phyloP scores from a whole-genome alignment of 1,140 invertebrate species.

The Ditylenchus dipsaci region DNA sequence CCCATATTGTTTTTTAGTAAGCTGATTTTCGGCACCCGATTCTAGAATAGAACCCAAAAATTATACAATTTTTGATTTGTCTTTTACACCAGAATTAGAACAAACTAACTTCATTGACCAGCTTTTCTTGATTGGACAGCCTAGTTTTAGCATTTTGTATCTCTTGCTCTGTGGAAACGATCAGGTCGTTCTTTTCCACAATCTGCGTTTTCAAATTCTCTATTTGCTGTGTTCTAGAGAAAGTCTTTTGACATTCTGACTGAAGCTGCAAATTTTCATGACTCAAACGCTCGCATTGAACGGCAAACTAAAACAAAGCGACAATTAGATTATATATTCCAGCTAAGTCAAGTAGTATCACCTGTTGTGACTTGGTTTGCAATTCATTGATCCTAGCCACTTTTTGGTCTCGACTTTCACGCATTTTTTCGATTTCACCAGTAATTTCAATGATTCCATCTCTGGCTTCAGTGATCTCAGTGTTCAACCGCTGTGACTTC shows the following conservation, averaged over 20 bases:
- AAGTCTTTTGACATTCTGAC: conserved; percentile 34
- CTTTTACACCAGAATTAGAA: too few species aligned
- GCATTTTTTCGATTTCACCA: conserved; percentile 90
- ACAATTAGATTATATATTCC: neutral
- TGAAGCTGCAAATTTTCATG: conserved; percentile 46
- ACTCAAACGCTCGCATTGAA: conserved; percentile 42
- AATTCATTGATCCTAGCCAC: conserved; percentile 81
- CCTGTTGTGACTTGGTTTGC: conserved; percentile 65
- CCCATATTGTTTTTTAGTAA: too few species aligned
- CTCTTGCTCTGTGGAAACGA: conserved; percentile 23
- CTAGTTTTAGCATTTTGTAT: conserved; percentile 9
- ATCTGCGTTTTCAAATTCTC: conserved; percentile 27
- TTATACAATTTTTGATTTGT: too few species aligned
- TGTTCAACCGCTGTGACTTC: conserved; percentile 78
- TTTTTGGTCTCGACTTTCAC: conserved; percentile 74
- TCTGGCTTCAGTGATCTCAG: conserved; percentile 80
- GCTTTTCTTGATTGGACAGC: conserved; percentile 38
- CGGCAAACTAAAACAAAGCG: conserved; percentile 29
- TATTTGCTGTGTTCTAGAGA: conserved; percentile 40
- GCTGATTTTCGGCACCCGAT: too few species aligned
- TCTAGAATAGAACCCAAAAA: too few species aligned
- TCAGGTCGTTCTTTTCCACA: conserved; percentile 24
- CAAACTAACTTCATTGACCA: conserved; percentile 34
- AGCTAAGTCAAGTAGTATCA: conserved; percentile 1
- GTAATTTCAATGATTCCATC: conserved; percentile 85